Percentiles rank a stretch among this genome's conserved stretches.
Conservation (phyloP, 2,113 vertebrate species). For the Gopherus evgoodei region DNA sequence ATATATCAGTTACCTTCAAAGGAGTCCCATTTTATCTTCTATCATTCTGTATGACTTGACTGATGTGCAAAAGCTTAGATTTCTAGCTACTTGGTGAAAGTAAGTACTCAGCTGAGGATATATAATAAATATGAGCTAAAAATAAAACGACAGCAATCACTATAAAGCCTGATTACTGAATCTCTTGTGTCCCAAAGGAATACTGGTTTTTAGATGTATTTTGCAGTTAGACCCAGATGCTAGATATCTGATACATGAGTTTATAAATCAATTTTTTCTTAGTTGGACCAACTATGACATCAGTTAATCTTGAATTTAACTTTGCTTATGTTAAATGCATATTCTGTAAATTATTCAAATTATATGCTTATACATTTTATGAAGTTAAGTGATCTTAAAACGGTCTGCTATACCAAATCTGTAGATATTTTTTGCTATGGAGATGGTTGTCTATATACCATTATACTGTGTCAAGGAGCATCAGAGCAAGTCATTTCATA, state of each 20-base stretch:
- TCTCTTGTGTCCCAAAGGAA: constrained; percentile 64
- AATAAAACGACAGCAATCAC: constrained; percentile 63
- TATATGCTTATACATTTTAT: neutral
- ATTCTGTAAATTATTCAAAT: constrained; percentile 1
- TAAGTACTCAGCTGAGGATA: constrained; percentile 5
- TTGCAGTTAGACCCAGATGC: constrained; percentile 60
- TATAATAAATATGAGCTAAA: constrained; percentile 55
- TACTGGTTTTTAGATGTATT: constrained; percentile 34
- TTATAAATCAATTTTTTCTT: constrained; percentile 63
- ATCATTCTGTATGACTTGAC: constrained; percentile 19
- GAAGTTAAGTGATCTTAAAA: neutral
- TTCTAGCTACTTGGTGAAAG: constrained; percentile 58
- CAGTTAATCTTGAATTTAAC: constrained; percentile 48
- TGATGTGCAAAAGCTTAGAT: constrained; percentile 46
- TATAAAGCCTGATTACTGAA: constrained; percentile 60
- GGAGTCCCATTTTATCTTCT: constrained; percentile 49
- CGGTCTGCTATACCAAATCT: neutral
- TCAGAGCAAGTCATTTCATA: neutral
- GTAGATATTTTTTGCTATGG: neutral
- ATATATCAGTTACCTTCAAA: constrained; percentile 15
- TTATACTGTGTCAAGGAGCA: neutral
- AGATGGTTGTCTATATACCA: neutral
- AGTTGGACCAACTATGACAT: constrained; percentile 46
- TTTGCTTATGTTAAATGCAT: neutral
- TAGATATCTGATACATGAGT: constrained; percentile 53